Base-by-base conservation (phyloP, 2,888 invertebrate genomes). In the Cephus spinipes region DNA sequence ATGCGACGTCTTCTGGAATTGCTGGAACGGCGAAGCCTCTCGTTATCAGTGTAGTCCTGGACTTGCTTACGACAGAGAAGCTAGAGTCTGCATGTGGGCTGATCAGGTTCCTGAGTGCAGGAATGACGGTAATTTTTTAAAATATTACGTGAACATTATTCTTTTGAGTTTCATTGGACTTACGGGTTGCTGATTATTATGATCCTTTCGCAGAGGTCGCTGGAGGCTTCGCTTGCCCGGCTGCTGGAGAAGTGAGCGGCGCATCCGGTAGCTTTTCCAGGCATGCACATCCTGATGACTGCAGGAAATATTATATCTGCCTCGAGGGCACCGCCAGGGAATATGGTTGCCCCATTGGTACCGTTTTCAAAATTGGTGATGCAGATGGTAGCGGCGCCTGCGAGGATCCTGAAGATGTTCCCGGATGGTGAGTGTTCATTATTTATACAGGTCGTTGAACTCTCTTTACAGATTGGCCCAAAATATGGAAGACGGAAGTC, bases 1-100 rank as follows among this genome's bases (percentile, higher is more conserved):
- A 92, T 98, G 98, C 91, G 97, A 97, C 92, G 96, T 96, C 30
- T 98, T 98, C 96, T 98, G 98, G 97, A 98, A 97, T 92, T 98
- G 98, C 92, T 98, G 98, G 98, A 97, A 97, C 92, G 98, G 98
- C 76, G 98, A 98, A 92, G 95, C 98, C 9, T 97, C 97, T 90
- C 95, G 97, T 88, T 98, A 98, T 93, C 97, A 98, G 92, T 98
- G 98, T 93, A 97, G 98, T 85, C 98, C 98, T 87, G 98, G 98
- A 86, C 94, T 98, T 76, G 98, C 98, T 84, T 98, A 98, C 93
- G 97, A 98, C 93, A 94, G 97, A 85, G 97, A 98, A 92, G 95
- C 97, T 76, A 95, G 98, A 85, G 97, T 98, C 79, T 98, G 98
- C 93, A 97, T 98, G 97, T 97, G 98, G 98, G 97, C 98, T 87